phyloP scores from a whole-genome alignment of 92 coral and sea anemone species.

The Micromussa lordhowensis region DNA sequence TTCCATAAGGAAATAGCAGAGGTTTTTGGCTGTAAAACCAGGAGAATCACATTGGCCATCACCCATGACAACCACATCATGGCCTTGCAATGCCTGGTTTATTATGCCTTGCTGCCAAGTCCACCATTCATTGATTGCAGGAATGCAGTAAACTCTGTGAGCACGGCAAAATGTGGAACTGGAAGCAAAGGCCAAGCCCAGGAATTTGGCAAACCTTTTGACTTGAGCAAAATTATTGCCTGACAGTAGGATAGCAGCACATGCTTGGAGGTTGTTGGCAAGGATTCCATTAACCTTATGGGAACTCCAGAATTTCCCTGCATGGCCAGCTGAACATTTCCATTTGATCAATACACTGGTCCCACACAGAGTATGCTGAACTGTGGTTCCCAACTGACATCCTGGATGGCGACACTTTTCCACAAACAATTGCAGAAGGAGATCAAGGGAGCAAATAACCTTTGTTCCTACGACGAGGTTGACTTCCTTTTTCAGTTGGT shows the following conservation, averaged over 20 bases:
- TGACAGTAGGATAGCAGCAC: slow-evolving; percentile 58
- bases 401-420: slow-evolving; percentile 21
- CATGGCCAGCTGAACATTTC: neutral
- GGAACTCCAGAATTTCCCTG: too few relatives aligned
- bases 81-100: slow-evolving; percentile 34
- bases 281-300: slow-evolving; percentile 30
- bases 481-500: slow-evolving; percentile 43
- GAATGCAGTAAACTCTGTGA: slow-evolving; percentile 60
- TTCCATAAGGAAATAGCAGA: slow-evolving; percentile 60
- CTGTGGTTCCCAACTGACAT: neutral
- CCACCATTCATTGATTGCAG: slow-evolving; percentile 75
- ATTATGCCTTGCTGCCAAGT: slow-evolving; percentile 45
- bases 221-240: slow-evolving; percentile 59
- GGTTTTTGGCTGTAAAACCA: slow-evolving; percentile 60
- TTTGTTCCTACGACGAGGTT: slow-evolving; percentile 27
- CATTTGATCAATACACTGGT: slow-evolving; percentile 32
- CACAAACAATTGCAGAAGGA: slow-evolving; percentile 17
- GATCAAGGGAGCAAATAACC: slow-evolving; percentile 34
- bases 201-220: slow-evolving; percentile 43
- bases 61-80: slow-evolving; percentile 56
- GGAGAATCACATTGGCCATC: slow-evolving; percentile 82
- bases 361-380: slow-evolving; percentile 22
- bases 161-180: slow-evolving; percentile 47
- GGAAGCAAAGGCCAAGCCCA: slow-evolving; percentile 56
- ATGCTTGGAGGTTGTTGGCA: slow-evolving; percentile 61